Conservation (phyloP, 2,888 invertebrate species). For the Acleris cristana region DNA sequence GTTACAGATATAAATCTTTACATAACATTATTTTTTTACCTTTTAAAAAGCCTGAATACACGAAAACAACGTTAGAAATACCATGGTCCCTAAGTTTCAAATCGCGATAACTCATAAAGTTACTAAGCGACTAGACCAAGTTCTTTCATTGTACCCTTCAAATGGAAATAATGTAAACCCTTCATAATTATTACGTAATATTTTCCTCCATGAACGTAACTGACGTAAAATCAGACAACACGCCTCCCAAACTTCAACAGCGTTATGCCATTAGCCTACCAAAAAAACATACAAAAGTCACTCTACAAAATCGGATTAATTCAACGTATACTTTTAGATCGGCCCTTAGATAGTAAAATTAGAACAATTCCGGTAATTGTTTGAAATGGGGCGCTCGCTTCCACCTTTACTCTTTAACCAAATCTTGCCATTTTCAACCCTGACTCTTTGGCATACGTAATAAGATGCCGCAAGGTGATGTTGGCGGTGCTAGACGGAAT, state of each 20-base stretch:
- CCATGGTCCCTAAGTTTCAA: too few relatives aligned
- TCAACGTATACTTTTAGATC: constrained; percentile 51
- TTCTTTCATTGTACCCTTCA: too few relatives aligned
- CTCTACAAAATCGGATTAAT: constrained; percentile 30
- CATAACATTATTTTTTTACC: too few relatives aligned
- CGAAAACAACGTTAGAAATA: too few relatives aligned
- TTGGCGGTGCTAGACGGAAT: constrained; percentile 57
- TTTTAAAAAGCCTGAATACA: too few relatives aligned
- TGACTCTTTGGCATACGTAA: background rate
- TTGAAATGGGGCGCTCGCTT: constrained; percentile 56
- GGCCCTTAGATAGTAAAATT: constrained; percentile 66
- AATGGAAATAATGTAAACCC: too few relatives aligned
- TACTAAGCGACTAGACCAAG: too few relatives aligned
- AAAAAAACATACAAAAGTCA: constrained; percentile 29
- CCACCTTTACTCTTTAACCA: constrained; percentile 14
- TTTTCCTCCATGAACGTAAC: background rate
- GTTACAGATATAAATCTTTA: too few relatives aligned
- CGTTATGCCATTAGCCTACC: background rate
- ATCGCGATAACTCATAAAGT: too few relatives aligned
- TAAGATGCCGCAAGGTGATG: constrained; percentile 29
- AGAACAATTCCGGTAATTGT: constrained; percentile 65
- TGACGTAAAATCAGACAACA: background rate
- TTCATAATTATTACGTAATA: too few relatives aligned
- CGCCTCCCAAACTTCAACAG: background rate
- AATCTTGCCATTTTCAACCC: constrained; percentile 11